Evolutionary conservation across 1,140 invertebrate species (phyloP).

Genomic region (Magallana ariakensis): DNA sequence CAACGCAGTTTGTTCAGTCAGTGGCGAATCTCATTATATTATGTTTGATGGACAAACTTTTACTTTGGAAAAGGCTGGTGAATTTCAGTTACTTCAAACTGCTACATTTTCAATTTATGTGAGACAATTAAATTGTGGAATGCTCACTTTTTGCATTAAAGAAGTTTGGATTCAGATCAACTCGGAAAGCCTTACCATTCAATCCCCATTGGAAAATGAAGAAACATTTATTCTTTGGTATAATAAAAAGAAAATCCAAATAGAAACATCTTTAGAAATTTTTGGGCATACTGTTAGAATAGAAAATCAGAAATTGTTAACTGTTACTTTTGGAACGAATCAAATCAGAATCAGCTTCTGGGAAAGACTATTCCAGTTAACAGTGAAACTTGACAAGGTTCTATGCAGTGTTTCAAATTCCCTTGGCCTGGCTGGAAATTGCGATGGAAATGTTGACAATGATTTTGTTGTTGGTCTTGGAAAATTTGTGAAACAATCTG

Average conservation of each 20-base stretch:
- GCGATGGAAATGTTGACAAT: conserved; percentile 59
- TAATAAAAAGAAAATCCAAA: conserved; percentile 7
- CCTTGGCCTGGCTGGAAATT: conserved; percentile 61
- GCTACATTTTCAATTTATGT: conserved; percentile 34
- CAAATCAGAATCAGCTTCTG: no score
- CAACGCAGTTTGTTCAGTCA: conserved; percentile 53
- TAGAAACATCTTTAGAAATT: no score
- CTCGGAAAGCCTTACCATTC: conserved; percentile 54
- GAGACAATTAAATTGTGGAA: conserved; percentile 48
- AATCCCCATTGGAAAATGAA: conserved; percentile 41
- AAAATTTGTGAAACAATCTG: conserved; percentile 35
- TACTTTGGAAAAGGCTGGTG: conserved; percentile 53
- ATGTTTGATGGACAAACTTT: conserved; percentile 67
- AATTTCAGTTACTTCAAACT: conserved; percentile 52
- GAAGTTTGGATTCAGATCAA: conserved; percentile 54
- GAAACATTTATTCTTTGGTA: conserved; percentile 35
- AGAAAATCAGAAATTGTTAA: no score
- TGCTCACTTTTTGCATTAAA: conserved; percentile 50
- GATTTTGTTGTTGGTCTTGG: conserved; percentile 55
- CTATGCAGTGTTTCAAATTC: no score
- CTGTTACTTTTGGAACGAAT: no score
- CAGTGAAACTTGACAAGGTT: no score
- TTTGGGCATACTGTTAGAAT: no score
- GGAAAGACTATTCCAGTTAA: no score
- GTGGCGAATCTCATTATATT: conserved; percentile 57